Evolutionary conservation across 1,140 invertebrate genomes (phyloP).

Genomic region (Pogonus chalceus): DNA sequence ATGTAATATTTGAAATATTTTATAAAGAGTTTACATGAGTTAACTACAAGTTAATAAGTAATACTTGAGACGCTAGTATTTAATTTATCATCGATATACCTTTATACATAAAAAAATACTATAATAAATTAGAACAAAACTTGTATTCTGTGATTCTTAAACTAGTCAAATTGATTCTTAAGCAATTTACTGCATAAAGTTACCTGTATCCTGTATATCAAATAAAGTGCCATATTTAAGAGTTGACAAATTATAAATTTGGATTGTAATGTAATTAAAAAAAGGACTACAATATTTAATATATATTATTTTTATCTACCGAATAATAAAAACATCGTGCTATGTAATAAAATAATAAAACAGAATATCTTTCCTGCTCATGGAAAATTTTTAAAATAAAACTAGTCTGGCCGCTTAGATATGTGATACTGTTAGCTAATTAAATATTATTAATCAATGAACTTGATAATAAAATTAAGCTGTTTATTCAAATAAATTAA

Average conservation of each 20-base stretch:
- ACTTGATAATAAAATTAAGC: constrained; percentile 3
- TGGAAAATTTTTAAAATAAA: constrained; percentile 9
- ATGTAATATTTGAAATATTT: constrained; percentile 5
- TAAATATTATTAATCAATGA: neutral
- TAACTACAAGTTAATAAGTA: neutral
- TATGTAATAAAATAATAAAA: neutral
- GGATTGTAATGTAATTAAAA: neutral
- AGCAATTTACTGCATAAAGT: constrained; percentile 6
- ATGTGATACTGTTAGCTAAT: constrained; percentile 15
- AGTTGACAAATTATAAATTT: constrained; percentile 5
- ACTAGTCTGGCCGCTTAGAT: constrained; percentile 18
- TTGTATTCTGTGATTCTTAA: constrained; percentile 6
- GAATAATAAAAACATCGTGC: constrained; percentile 1
- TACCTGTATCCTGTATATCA: constrained; percentile 7
- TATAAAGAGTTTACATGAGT: constrained; percentile 6
- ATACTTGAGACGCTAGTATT: constrained; percentile 1
- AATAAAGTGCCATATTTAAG: constrained; percentile 6
- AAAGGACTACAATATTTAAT: neutral
- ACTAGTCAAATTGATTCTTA: constrained; percentile 7
- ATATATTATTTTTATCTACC: constrained; percentile 4
- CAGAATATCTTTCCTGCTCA: constrained; percentile 1
- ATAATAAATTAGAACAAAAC: constrained; percentile 1
- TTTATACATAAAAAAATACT: neutral
- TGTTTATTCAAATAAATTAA: constrained; percentile 5
- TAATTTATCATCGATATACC: constrained; percentile 2